Percentiles rank a stretch among this genome's conserved stretches.
phyloP scores from a whole-genome alignment of 2,797 vertebrate species.

The Euthynnus affinis region DNA sequence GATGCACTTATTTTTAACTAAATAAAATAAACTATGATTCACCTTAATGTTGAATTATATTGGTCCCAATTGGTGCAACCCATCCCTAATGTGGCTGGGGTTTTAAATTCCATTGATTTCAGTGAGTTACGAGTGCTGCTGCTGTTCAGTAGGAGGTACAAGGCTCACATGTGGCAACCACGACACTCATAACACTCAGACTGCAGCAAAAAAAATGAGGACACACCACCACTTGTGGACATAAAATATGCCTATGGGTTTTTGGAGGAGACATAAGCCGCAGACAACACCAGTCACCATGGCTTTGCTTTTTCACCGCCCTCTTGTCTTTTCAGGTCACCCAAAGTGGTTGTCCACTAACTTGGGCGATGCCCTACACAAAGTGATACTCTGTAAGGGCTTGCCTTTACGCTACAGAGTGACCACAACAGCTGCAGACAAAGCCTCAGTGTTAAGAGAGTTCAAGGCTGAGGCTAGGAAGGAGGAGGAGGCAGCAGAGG shows the following conservation, averaged over 20 bases:
- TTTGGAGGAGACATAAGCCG: constrained; percentile 41
- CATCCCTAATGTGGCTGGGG: not conserved
- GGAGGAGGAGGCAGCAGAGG: constrained; percentile 57
- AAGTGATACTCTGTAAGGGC: constrained; percentile 37
- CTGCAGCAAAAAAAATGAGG: constrained; percentile 43
- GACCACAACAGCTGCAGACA: constrained; percentile 75
- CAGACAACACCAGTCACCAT: constrained; percentile 59
- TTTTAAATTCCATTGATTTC: constrained; percentile 20
- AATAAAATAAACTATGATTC: constrained; percentile 1
- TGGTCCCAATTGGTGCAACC: not conserved
- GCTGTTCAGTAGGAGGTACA: constrained; percentile 32
- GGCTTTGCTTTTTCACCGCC: constrained; percentile 39
- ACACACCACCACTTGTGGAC: constrained; percentile 37
- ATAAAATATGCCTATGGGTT: constrained; percentile 43
- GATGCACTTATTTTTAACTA: not conserved
- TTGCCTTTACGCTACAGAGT: constrained; percentile 32
- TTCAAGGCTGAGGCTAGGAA: constrained; percentile 51
- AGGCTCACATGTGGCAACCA: constrained; percentile 38
- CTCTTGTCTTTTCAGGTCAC: constrained; percentile 51
- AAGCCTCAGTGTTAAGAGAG: constrained; percentile 66
- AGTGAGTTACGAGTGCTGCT: constrained; percentile 5
- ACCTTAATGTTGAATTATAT: constrained; percentile 6
- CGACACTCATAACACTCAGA: constrained; percentile 33
- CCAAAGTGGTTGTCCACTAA: constrained; percentile 39
- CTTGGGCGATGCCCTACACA: constrained; percentile 17